These are phyloP conservation scores for Drosophila kurseongensis DNA, from an alignment of 1,140 invertebrate genomes.

Conservation along the genomic window DNA sequence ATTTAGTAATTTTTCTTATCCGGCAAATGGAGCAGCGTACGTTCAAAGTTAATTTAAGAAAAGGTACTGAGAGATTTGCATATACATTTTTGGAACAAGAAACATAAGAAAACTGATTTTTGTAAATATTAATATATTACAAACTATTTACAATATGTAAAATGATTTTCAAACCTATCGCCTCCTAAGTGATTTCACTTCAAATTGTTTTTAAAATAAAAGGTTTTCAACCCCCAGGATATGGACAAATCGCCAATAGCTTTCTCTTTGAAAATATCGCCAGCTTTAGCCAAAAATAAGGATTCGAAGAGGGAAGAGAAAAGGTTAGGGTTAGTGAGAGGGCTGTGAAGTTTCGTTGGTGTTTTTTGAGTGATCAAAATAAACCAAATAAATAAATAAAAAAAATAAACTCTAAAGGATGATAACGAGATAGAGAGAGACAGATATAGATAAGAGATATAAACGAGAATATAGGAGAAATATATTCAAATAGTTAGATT, in stretches of 20 bases:
- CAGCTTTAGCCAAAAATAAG: constrained; percentile 5
- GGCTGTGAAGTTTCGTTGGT: constrained; percentile 19
- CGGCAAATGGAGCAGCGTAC: too few species aligned
- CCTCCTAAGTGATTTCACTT: constrained; percentile 2
- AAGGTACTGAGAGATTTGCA: background rate
- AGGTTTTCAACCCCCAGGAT: background rate
- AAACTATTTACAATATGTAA: constrained; percentile 20
- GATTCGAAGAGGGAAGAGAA: background rate
- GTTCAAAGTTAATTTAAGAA: too few species aligned
- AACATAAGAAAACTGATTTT: background rate
- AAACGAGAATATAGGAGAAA: constrained; percentile 74
- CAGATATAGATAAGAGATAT: constrained; percentile 38
- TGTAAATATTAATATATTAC: background rate
- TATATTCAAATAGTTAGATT: constrained; percentile 84
- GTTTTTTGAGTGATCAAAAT: constrained; percentile 33
- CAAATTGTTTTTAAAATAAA: background rate
- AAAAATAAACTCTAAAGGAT: constrained; percentile 13
- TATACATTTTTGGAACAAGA: background rate
- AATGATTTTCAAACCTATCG: constrained; percentile 38
- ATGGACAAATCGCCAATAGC: background rate
- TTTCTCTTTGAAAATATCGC: constrained; percentile 13
- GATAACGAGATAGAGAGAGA: constrained; percentile 22
- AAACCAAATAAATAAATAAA: constrained; percentile 5
- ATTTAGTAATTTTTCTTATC: too few species aligned
- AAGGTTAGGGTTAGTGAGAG: background rate